A percentile compares a stretch with the other conserved stretches of the same genome.
Evolutionary conservation across 2,797 vertebrate species (phyloP).

Genomic region (Rhinella marina): DNA sequence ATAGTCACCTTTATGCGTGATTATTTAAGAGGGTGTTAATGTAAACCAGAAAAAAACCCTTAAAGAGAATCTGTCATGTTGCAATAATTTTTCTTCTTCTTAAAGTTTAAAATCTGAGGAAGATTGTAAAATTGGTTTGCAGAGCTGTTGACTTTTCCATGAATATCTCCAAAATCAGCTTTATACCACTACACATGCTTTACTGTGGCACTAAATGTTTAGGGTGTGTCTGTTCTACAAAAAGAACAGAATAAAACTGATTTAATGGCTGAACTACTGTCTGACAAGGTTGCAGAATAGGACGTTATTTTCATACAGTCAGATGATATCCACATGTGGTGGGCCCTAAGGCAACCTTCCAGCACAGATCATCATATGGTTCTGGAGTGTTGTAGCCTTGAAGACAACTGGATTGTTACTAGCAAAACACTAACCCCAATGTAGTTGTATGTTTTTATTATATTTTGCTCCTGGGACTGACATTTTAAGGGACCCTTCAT

Average conservation of each 20-base stretch:
- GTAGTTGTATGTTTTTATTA: not conserved
- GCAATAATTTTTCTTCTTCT: too few species aligned
- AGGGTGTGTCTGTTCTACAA: not conserved
- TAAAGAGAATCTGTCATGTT: too few species aligned
- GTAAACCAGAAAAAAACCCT: too few species aligned
- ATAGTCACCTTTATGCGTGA: too few species aligned
- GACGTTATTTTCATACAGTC: not conserved
- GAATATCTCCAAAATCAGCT: not conserved
- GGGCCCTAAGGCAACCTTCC: not conserved
- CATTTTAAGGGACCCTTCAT: not conserved
- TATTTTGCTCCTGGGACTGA: not conserved
- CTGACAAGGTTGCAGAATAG: not conserved
- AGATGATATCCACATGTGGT: constrained; percentile 7
- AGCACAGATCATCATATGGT: not conserved
- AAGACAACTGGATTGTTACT: not conserved
- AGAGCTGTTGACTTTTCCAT: not conserved
- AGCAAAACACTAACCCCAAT: not conserved
- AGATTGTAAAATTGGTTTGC: not conserved
- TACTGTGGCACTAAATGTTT: not conserved
- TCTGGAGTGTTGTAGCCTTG: not conserved
- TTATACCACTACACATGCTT: not conserved
- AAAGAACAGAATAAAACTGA: not conserved
- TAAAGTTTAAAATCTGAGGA: too few species aligned
- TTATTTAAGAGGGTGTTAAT: too few species aligned
- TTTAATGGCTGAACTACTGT: not conserved